Evolutionary conservation across 1,140 invertebrate genomes (phyloP), one percentile per base, ranked within the genome.

Genomic region (Tribolium castaneum): DNA sequence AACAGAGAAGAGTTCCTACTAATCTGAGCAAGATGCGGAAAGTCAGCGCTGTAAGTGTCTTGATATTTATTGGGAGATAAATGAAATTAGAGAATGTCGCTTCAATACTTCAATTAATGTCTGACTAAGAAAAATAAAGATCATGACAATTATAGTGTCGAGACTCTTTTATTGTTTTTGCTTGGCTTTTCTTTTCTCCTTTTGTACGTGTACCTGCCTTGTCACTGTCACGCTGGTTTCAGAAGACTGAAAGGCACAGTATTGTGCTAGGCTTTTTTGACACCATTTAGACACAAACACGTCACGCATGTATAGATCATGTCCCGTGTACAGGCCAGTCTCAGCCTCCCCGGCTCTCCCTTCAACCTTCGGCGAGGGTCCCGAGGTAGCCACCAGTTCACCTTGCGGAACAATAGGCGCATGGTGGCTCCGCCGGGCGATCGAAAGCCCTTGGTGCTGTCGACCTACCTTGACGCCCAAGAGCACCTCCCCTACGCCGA

Each of bases 401-500:
- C 95, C 79, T 92, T 96, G 88, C 91, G 96, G 77, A 96, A 96
- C 85, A 94, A 94, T 74, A 90, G 94, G 34, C 87, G 90, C 76
- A 88, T 90, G 78, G 89, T 90, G 22, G 89, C 89, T 10, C 88
- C 90, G 14, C 92, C 93, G 12, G 93, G 93, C 56, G 97, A 98
- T 87, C 92, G 95, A 77, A 98, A 98, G 86, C 97, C 97, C 2
- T 89, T 99, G 75, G 97, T 99, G 51, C 89, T 98, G 70, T 97
- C 96, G 82, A 97, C 96, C 70, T 98, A 97, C 89, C 90, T 98
- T 85, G 97, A 99, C 87, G 97, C 96, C 74, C 95, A 98, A 87
- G 96, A 98, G 89, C 96, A 98, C 87, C 91, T 99, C 83, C 98
- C 98, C 10, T 99, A 97, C 87, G 97, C 97, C 22, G 98, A 99